These are phyloP conservation scores for Cyanoramphus novaezelandiae DNA, from an alignment of 2,113 vertebrate species.

Conservation along the genomic window DNA sequence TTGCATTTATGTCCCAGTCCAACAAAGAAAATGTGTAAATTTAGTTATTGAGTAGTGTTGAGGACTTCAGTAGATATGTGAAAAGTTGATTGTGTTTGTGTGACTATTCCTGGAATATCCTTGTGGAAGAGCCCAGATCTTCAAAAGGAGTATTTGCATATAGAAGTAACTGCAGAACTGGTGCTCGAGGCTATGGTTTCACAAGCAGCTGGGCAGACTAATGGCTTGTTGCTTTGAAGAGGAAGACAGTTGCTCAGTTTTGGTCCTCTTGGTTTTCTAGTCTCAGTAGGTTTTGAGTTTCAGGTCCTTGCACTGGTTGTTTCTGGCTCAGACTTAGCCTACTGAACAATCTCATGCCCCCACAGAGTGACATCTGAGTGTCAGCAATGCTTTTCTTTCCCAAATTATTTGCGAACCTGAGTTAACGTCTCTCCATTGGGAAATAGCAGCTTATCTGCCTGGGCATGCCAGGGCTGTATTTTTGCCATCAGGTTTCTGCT, in stretches of 20 bases:
- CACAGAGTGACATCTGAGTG: background rate
- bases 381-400: background rate
- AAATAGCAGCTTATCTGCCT: background rate
- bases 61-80: background rate
- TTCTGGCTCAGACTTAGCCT: background rate
- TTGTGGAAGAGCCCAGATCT: background rate
- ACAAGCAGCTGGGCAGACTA: background rate
- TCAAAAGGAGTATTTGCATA: background rate
- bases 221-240: background rate
- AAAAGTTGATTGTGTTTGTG: background rate
- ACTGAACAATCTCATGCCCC: accelerated
- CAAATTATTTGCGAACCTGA: background rate
- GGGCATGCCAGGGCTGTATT: background rate
- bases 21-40: background rate
- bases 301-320: background rate
- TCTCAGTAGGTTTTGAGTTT: background rate
- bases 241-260: background rate
- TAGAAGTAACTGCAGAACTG: background rate
- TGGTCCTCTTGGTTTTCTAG: background rate
- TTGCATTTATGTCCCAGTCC: background rate
- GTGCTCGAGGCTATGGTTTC: background rate
- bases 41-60: background rate
- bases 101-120: background rate
- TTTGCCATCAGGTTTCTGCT: background rate
- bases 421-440: background rate